These are phyloP conservation scores for Thamnophis elegans DNA, from an alignment of 2,797 vertebrate species.

Conservation along the genomic window DNA sequence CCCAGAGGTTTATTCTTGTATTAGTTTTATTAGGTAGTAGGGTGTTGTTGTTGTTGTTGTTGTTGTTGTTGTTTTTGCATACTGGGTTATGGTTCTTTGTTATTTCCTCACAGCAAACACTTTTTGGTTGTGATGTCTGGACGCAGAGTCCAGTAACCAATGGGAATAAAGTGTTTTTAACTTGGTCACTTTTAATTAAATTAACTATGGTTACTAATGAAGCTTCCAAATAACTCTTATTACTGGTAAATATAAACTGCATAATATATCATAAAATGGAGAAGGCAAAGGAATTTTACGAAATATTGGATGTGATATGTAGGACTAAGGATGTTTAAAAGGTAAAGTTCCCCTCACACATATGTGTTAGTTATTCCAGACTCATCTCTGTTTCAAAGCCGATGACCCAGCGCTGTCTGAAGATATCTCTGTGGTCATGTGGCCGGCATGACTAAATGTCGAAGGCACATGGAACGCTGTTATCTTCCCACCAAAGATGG, in stretches of 20 bases:
- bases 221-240: not conserved
- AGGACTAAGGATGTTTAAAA: not conserved
- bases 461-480: too few species aligned
- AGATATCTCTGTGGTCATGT: too few species aligned
- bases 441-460: too few species aligned
- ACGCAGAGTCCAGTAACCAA: conserved; percentile 25
- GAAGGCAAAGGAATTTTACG: not conserved
- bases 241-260: not conserved
- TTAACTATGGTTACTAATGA: conserved; percentile 21
- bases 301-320: not conserved
- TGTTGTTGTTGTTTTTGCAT: not conserved
- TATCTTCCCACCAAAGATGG: too few species aligned
- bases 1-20: not conserved
- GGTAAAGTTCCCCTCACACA: too few species aligned
- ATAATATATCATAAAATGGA: conserved; percentile 14
- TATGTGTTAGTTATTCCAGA: too few species aligned
- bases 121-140: not conserved
- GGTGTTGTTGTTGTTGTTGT: too few species aligned
- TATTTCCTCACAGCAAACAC: not conserved
- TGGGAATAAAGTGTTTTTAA: conserved; percentile 42
- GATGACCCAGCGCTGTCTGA: too few species aligned
- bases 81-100: not conserved
- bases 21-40: not conserved
- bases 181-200: conserved; percentile 45
- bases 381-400: too few species aligned